Conservation (phyloP, 2,797 vertebrate species). For the Cyprinodon diabolis region DNA sequence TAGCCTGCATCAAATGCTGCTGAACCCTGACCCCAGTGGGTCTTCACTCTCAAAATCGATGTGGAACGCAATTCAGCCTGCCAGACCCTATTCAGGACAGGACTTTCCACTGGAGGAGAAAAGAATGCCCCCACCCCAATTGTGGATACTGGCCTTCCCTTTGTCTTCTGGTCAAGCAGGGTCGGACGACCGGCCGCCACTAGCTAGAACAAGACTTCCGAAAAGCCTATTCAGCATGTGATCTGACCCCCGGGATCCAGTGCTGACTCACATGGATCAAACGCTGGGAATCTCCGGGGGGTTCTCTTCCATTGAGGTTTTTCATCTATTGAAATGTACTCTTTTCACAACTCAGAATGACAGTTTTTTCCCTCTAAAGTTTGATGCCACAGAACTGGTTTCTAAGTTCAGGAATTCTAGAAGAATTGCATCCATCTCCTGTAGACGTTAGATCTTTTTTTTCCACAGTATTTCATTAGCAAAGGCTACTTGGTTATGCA, state of each 20-base stretch:
- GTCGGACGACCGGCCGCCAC: constrained; percentile 79
- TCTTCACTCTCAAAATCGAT: constrained; percentile 68
- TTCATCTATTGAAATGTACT: constrained; percentile 66
- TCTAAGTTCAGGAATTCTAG: constrained; percentile 32
- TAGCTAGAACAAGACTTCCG: constrained; percentile 82
- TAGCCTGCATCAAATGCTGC: constrained; percentile 77
- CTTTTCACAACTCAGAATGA: constrained; percentile 60
- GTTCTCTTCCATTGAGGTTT: constrained; percentile 54
- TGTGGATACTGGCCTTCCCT: constrained; percentile 75
- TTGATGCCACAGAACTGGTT: constrained; percentile 39
- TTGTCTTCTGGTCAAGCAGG: constrained; percentile 81
- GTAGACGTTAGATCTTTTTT: constrained; percentile 18
- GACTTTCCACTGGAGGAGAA: constrained; percentile 74
- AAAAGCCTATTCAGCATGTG: constrained; percentile 83
- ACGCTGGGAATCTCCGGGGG: constrained; percentile 75
- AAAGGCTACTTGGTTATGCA: constrained; percentile 18
- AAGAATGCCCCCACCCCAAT: constrained; percentile 63
- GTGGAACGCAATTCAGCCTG: constrained; percentile 75
- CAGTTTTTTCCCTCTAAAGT: constrained; percentile 27
- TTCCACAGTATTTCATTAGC: constrained; percentile 16
- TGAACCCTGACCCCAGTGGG: constrained; percentile 84
- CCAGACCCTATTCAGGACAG: constrained; percentile 79
- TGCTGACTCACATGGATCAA: constrained; percentile 82
- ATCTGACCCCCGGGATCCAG: constrained; percentile 77
- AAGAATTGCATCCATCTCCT: constrained; percentile 23